Conservation (phyloP, 2,797 vertebrate genomes). For the Apogon talboti region DNA sequence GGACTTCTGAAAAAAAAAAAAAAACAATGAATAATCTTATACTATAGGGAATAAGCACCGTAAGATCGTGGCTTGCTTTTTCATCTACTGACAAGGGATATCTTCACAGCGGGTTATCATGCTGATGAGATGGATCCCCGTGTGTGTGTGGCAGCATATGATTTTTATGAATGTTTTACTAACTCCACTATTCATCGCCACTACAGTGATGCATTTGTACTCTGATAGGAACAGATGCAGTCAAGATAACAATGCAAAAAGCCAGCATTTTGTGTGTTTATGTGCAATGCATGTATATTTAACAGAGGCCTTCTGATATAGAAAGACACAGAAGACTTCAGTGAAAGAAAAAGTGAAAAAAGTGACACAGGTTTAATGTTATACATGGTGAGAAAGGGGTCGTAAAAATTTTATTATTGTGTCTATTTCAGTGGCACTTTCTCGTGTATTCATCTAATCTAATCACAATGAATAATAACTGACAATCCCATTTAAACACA, state of each 20-base stretch:
- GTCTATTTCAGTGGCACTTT: slow-evolving; percentile 55
- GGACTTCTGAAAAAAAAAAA: slow-evolving; percentile 66
- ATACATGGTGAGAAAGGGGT: slow-evolving; percentile 12
- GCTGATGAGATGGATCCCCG: slow-evolving; percentile 72
- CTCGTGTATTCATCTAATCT: slow-evolving; percentile 64
- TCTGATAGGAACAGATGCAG: slow-evolving; percentile 80
- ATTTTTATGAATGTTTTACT: slow-evolving; percentile 76
- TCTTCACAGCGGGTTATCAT: slow-evolving; percentile 75
- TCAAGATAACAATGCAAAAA: slow-evolving; percentile 72
- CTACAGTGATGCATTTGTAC: slow-evolving; percentile 66
- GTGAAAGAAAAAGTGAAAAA: slow-evolving; percentile 1
- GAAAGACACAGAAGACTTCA: slow-evolving; percentile 15
- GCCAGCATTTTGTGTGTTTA: slow-evolving; percentile 73
- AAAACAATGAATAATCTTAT: slow-evolving; percentile 78
- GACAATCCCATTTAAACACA: slow-evolving; percentile 58
- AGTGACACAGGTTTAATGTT: slow-evolving; percentile 13
- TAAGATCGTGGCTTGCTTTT: slow-evolving; percentile 69
- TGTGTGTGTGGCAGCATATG: slow-evolving; percentile 65
- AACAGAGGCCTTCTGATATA: slow-evolving; percentile 8
- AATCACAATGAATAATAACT: slow-evolving; percentile 59
- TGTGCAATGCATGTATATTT: slow-evolving; percentile 4
- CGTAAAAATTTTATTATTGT: slow-evolving; percentile 11
- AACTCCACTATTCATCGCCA: slow-evolving; percentile 51
- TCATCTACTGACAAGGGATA: slow-evolving; percentile 73
- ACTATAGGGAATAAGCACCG: slow-evolving; percentile 61